Evolutionary conservation across 2,113 vertebrate species (phyloP), one percentile per base, ranked within the genome.

Genomic region (Tachuris rubrigastra): DNA sequence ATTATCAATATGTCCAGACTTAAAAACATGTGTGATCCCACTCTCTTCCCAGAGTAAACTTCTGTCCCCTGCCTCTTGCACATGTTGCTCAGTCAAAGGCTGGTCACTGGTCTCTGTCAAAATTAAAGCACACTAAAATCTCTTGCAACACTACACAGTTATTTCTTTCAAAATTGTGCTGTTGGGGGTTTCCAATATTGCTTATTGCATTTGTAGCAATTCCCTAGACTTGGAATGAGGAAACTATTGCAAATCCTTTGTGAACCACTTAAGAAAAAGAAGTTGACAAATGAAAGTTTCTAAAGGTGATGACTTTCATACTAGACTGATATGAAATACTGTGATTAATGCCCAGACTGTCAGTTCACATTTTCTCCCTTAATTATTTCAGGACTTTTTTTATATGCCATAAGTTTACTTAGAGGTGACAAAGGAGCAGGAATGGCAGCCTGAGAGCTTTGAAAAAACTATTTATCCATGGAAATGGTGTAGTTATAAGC

Each of bases 291-390:
- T 87, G 35, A 30, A 89, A 55, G 17, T 59, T 84, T 84, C 72
- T 76, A 90, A 60, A 93, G 60, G 74, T 65, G 60, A 39, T 56
- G 67, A 83, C 62, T 94, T 91, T 85, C 67, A 41, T 62, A 37
- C 42, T 85, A 46, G 59, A 58, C 72, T 95, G 68, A 50, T 58
- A 92, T 20, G 37, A 90, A 91, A 77, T 63, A 39, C 28, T 6
- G 6, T 87, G 59, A 93, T 90, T 92, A 93, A 93, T 96, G 46
- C 16, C n/a, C 39, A 65, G 31, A 69, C 33, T 79, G 53, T 85
- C 55, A 42, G 55, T 87, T 81, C 62, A 41, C 78, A 65, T 95
- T 84, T 94, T 95, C 14, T 90, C 23, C 44, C 76, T 90, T 85
- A 91, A 96, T 94, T 92, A 81, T 80, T 90, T 68, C 19, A 73